phyloP scores from a whole-genome alignment of 2,888 invertebrate species.

The Melanchra persicariae region DNA sequence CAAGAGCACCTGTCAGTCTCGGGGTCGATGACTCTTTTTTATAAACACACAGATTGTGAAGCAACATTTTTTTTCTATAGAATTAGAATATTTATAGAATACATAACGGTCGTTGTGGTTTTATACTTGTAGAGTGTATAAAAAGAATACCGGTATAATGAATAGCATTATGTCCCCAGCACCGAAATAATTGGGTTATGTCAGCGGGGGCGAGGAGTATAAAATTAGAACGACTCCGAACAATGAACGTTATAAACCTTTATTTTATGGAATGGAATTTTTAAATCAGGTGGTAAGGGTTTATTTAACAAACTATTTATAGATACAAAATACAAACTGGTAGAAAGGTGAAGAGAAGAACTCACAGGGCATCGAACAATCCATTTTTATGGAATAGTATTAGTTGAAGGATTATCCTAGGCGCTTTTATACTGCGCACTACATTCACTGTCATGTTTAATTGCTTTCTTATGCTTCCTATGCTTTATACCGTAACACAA shows the following conservation, averaged over 20 bases:
- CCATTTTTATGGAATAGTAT: too few relatives aligned
- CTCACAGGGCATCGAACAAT: too few relatives aligned
- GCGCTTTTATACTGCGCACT: neutral
- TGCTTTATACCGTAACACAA: too few relatives aligned
- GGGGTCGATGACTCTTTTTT: constrained; percentile 55
- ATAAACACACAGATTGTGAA: constrained; percentile 46
- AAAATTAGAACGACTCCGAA: too few relatives aligned
- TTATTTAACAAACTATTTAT: too few relatives aligned
- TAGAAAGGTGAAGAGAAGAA: too few relatives aligned
- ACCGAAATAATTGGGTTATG: constrained; percentile 44
- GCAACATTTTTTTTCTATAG: constrained; percentile 38
- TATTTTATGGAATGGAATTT: constrained; percentile 3
- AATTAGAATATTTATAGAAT: constrained; percentile 53
- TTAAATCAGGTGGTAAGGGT: too few relatives aligned
- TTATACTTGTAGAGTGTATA: neutral
- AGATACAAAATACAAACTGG: too few relatives aligned
- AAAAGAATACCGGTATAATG: constrained; percentile 14
- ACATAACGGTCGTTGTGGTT: constrained; percentile 19
- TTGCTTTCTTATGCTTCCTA: constrained; percentile 3
- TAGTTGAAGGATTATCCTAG: too few relatives aligned
- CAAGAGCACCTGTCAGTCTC: constrained; percentile 24
- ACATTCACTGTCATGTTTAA: neutral
- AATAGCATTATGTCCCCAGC: constrained; percentile 12
- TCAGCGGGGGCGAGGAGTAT: constrained; percentile 15
- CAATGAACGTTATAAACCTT: too few relatives aligned